Evolutionary conservation across 2,888 invertebrate genomes (phyloP).

Genomic region (Lottia scabra): DNA sequence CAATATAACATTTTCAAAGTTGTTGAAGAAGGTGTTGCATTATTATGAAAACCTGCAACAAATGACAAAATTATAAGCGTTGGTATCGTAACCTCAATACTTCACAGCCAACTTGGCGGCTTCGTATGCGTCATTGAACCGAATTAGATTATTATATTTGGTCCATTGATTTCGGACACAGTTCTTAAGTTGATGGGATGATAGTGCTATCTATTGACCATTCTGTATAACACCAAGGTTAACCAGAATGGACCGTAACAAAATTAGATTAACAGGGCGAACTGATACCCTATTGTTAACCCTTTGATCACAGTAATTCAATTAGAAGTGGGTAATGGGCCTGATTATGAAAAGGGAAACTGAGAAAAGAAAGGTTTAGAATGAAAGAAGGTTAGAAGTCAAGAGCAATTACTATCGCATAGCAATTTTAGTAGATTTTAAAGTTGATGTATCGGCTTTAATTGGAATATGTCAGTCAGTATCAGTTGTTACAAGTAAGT

Average conservation of each 20-base stretch:
- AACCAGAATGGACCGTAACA: neutral
- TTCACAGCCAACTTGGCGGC: neutral
- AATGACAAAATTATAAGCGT: no score
- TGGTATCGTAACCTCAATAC: no score
- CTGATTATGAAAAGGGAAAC: neutral
- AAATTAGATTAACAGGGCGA: neutral
- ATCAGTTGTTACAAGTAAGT: no score
- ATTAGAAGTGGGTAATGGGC: neutral
- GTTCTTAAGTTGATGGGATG: neutral
- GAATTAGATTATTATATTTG: neutral
- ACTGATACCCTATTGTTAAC: neutral
- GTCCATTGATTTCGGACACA: neutral
- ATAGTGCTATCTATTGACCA: neutral
- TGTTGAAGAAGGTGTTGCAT: no score
- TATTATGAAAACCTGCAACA: no score
- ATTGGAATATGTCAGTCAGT: neutral
- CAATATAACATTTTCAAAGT: no score
- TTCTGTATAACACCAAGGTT: neutral
- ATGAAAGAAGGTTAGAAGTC: neutral
- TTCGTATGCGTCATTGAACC: neutral
- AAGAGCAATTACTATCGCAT: neutral
- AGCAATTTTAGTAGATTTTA: neutral
- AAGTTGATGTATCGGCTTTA: neutral
- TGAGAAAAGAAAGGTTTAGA: neutral
- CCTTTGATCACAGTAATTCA: slow-evolving; percentile 1